These are phyloP conservation scores for Drosophila suzukii DNA, from an alignment of 1,140 invertebrate species.

Conservation along the genomic window DNA sequence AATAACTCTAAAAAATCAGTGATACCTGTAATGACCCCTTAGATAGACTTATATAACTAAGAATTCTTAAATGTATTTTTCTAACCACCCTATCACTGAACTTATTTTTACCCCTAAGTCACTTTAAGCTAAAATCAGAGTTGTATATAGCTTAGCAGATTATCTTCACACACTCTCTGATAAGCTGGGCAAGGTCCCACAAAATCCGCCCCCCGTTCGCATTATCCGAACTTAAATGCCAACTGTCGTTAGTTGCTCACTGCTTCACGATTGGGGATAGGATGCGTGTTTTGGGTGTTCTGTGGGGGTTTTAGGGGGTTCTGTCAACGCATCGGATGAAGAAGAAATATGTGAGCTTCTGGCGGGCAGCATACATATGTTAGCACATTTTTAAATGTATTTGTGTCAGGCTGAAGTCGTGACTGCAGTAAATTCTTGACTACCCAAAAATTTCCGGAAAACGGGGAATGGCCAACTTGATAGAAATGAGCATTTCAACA, in stretches of 20 bases:
- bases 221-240: conserved; percentile 52
- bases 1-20: not conserved
- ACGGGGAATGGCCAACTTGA: conserved; percentile 37
- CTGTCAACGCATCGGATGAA: conserved; percentile 34
- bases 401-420: conserved; percentile 65
- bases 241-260: conserved; percentile 42
- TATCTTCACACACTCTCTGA: conserved; percentile 30
- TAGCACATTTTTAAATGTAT: conserved; percentile 73
- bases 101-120: conserved; percentile 14
- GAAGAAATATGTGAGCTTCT: conserved; percentile 50
- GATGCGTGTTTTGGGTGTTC: not conserved
- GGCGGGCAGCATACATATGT: conserved; percentile 49
- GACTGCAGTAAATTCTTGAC: conserved; percentile 77
- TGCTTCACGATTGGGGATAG: conserved; percentile 15
- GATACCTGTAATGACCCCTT: too few species aligned
- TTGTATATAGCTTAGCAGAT: conserved; percentile 37
- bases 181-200: not conserved
- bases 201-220: conserved; percentile 1
- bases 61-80: not conserved
- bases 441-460: conserved; percentile 49
- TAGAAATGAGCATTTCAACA: conserved; percentile 65
- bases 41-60: not conserved
- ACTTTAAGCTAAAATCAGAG: conserved; percentile 23
- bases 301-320: conserved; percentile 6
- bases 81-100: not conserved